A percentile compares a stretch with the other conserved stretches of the same genome.
Conservation (phyloP, 2,888 invertebrate species). For the Melinaea marsaeus region DNA sequence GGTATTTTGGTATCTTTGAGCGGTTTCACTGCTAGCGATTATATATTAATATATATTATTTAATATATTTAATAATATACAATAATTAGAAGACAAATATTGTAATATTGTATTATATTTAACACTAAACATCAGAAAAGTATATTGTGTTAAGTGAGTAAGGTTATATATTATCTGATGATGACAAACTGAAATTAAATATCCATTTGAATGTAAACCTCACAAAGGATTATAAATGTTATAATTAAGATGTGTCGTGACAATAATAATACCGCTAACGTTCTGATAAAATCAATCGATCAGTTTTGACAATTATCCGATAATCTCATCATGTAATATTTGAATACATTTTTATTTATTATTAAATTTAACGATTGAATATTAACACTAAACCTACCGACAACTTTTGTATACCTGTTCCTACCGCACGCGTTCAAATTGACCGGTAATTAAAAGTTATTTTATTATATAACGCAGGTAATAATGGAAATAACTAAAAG, state of each 20-base stretch:
- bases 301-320: slow-evolving; percentile 31
- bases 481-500: too few species aligned
- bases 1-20: slow-evolving; percentile 55
- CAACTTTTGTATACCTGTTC: too few species aligned
- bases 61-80: not conserved
- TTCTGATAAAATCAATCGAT: slow-evolving; percentile 32
- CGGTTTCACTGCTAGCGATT: slow-evolving; percentile 38
- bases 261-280: slow-evolving; percentile 28
- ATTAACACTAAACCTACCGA: too few species aligned
- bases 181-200: slow-evolving; percentile 12
- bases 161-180: slow-evolving; percentile 12
- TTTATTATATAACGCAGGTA: too few species aligned
- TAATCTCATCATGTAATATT: slow-evolving; percentile 20
- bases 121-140: too few species aligned
- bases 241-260: slow-evolving; percentile 26
- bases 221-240: slow-evolving; percentile 16
- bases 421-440: too few species aligned
- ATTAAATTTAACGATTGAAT: not conserved
- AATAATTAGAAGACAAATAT: too few species aligned
- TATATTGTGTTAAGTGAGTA: not conserved
- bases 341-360: slow-evolving; percentile 13
- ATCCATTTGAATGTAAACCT: slow-evolving; percentile 6
- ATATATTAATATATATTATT: not conserved
- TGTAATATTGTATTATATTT: too few species aligned
- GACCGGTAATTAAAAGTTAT: too few species aligned